Percentiles rank a stretch among this genome's conserved stretches.
These are phyloP conservation scores for Cephus cinctus DNA, from an alignment of 1,140 invertebrate species.

Conservation along the genomic window DNA sequence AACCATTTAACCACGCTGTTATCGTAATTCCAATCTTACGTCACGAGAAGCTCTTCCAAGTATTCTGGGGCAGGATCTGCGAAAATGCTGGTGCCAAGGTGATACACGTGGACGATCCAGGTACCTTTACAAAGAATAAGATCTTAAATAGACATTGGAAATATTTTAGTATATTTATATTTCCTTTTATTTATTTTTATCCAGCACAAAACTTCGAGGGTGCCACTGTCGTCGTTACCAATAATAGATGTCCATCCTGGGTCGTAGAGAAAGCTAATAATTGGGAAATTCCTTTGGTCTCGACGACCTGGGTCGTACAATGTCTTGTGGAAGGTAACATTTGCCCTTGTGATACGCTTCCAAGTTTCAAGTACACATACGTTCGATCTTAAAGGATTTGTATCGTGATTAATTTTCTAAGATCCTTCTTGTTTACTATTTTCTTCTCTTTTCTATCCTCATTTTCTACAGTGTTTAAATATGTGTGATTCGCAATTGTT, in stretches of 20 bases:
- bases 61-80: constrained; percentile 61
- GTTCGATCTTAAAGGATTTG: constrained; percentile 13
- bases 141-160: constrained; percentile 1
- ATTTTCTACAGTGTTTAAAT: background rate
- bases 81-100: constrained; percentile 60
- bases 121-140: constrained; percentile 19
- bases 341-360: constrained; percentile 39
- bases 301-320: constrained; percentile 61
- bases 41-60: constrained; percentile 52
- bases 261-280: constrained; percentile 56
- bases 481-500: too few relatives aligned
- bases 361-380: constrained; percentile 37
- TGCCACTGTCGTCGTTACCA: constrained; percentile 55
- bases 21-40: constrained; percentile 54
- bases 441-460: background rate
- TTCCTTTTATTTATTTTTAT: constrained; percentile 13
- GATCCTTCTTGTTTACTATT: background rate
- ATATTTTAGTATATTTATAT: background rate
- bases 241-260: constrained; percentile 58
- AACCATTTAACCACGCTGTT: constrained; percentile 55
- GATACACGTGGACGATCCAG: constrained; percentile 42
- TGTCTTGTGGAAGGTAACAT: constrained; percentile 60
- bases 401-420: background rate
- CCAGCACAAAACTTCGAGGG: constrained; percentile 52
- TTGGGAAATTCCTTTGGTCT: constrained; percentile 58